Conservation (phyloP, 2,888 invertebrate species). For the Tyria jacobaeae region DNA sequence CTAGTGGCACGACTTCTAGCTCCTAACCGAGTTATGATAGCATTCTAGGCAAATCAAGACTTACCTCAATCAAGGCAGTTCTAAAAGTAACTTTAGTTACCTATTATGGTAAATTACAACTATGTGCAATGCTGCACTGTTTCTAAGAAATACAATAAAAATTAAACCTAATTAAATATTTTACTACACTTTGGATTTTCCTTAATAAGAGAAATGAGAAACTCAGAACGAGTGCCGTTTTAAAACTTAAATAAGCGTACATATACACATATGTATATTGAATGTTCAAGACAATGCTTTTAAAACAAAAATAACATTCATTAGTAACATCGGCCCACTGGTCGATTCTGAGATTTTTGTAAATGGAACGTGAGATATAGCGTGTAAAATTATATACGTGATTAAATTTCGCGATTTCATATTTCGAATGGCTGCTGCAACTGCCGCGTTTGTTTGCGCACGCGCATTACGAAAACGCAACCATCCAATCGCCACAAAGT, state of each 20-base stretch:
- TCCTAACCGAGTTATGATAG: too few species aligned
- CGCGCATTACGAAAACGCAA: conserved; percentile 57
- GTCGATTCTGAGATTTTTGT: conserved; percentile 57
- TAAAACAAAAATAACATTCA: conserved; percentile 28
- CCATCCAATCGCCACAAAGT: conserved; percentile 49
- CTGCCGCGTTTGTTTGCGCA: conserved; percentile 58
- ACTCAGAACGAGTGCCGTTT: conserved; percentile 38
- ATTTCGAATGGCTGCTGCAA: conserved; percentile 57
- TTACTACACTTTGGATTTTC: conserved; percentile 24
- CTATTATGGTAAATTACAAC: too few species aligned
- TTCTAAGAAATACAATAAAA: conserved; percentile 1
- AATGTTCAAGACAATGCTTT: conserved; percentile 39
- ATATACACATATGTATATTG: not conserved
- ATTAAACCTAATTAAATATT: not conserved
- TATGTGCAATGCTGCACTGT: too few species aligned
- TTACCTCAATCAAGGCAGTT: too few species aligned
- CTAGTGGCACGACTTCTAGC: not conserved
- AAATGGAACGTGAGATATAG: conserved; percentile 68
- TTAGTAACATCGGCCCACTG: conserved; percentile 32
- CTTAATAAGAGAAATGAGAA: conserved; percentile 21
- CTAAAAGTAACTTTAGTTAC: too few species aligned
- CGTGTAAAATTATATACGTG: conserved; percentile 68
- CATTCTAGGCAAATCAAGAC: too few species aligned
- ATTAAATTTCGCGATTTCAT: conserved; percentile 68
- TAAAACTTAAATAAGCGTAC: conserved; percentile 36